Base-by-base conservation (phyloP, 1,140 invertebrate species). In the Dermatophagoides farinae region DNA sequence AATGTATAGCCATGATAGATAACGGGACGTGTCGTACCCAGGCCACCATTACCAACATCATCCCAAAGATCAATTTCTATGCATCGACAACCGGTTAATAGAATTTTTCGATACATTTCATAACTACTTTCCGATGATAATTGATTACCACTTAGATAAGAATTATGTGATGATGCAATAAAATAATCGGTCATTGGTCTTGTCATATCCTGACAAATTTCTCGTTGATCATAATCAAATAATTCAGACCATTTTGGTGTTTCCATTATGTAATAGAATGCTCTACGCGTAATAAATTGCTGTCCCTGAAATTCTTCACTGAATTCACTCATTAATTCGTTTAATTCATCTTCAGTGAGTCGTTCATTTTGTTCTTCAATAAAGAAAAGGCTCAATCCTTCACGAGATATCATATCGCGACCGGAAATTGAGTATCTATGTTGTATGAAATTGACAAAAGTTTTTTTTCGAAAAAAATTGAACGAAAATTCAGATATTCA, bases 91-190 rank as follows among this genome's bases (percentile, higher is more conserved):
- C 76, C 76, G 52, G 62, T 64, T 62, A 71, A 70, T 22, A 77
- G 66, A 49, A 74, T 73, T 61, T 70, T 67, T 16, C 77, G 74
- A 64, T 77, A 77, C 1, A 71, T 79, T 67, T 79, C 78, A 46
- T 79, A 70, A 63, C 75, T 77, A 63, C 75, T 75, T 23, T 74
- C 71, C 11, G 78, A 77, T 47, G 72, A 71, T 20, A 80, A 67
- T 66, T 79, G 78, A 40, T 55, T 14, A 12, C 23, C 53, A 14
- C 10, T 25, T 11, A 55, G 23, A 50, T 50, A 50, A 75, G 80
- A 80, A 66, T 82, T 82, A 67, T 82, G 78, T 18, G 80, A 82
- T 11, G 79, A 76, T 10, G 78, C 74, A 46, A 82, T 80, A 67
- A 76, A 82, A 66, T 83, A 82, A 67, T 81, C 74, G 46, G 71